phyloP scores from a whole-genome alignment of 2,888 invertebrate species.

The Oscheius sp. region DNA sequence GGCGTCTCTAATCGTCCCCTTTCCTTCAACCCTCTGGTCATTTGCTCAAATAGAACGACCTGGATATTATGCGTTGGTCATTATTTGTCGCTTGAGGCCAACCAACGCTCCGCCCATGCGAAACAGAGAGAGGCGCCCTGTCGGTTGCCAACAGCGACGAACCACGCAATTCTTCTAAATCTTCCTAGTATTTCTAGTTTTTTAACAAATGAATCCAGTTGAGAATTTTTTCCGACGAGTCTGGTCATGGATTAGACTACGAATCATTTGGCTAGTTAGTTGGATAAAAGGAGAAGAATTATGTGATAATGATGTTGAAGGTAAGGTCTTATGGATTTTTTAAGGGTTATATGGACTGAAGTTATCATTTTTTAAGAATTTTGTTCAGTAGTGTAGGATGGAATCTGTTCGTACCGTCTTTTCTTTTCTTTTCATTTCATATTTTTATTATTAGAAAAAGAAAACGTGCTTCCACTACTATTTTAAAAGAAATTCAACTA shows the following conservation, averaged over 20 bases:
- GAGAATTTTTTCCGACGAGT: slow-evolving; percentile 23
- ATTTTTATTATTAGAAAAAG: too few species aligned
- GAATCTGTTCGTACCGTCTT: too few species aligned
- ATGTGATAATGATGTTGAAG: slow-evolving; percentile 31
- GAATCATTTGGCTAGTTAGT: slow-evolving; percentile 21
- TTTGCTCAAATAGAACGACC: too few species aligned
- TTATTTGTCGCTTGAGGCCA: too few species aligned
- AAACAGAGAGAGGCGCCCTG: background rate
- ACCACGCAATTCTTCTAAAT: background rate
- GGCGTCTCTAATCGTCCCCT: too few species aligned
- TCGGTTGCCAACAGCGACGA: slow-evolving; percentile 30
- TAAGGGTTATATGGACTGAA: too few species aligned
- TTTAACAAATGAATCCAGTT: slow-evolving; percentile 17
- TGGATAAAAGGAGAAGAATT: slow-evolving; percentile 15
- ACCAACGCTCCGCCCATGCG: slow-evolving; percentile 24
- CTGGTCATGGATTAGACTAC: slow-evolving; percentile 29
- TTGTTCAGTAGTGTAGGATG: background rate
- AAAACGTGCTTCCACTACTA: too few species aligned
- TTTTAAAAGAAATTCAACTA: too few species aligned
- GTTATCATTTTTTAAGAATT: background rate
- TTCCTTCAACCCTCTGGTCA: too few species aligned
- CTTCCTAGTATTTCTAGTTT: background rate
- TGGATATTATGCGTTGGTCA: too few species aligned
- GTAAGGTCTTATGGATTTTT: slow-evolving; percentile 4
- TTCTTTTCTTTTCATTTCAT: too few species aligned